A percentile compares a stretch with the other conserved stretches of the same genome.
phyloP scores from a whole-genome alignment of 2,113 vertebrate species.

The Macrotis lagotis region DNA sequence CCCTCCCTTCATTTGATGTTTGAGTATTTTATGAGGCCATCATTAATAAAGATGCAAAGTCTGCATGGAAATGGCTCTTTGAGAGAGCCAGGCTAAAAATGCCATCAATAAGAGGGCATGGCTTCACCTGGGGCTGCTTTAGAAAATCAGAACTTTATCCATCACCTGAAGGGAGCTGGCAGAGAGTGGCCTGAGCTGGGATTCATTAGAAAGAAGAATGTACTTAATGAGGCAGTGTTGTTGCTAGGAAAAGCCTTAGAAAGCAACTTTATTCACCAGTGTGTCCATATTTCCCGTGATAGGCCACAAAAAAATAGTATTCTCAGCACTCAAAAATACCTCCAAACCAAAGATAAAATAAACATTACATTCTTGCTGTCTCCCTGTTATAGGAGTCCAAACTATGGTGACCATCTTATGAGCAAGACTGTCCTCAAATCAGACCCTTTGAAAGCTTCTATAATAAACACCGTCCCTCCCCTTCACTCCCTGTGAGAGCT shows the following conservation, averaged over 20 bases:
- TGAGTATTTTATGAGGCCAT: constrained; percentile 9
- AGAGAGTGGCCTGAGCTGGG: constrained; percentile 47
- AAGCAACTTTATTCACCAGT: neutral
- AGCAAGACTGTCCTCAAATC: neutral
- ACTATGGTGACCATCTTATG: neutral
- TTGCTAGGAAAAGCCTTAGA: constrained; percentile 36
- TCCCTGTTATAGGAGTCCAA: neutral
- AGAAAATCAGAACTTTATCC: neutral
- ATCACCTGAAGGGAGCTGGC: constrained; percentile 18
- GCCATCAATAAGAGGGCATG: constrained; percentile 17
- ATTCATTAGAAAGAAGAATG: constrained; percentile 39
- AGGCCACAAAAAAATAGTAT: constrained; percentile 8
- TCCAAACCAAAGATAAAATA: constrained; percentile 11
- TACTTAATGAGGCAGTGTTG: constrained; percentile 22
- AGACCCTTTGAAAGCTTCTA: neutral
- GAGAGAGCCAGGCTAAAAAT: neutral
- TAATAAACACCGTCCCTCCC: neutral
- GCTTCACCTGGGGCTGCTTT: constrained; percentile 19
- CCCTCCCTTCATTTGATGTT: constrained; percentile 25
- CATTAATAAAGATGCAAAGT: constrained; percentile 50
- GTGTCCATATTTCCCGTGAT: neutral
- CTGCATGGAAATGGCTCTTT: constrained; percentile 29
- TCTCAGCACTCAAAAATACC: constrained; percentile 29
- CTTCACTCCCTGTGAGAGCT: neutral
- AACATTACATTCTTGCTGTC: neutral